Base-by-base conservation (phyloP, 2,113 vertebrate species). In the Leptodactylus fuscus region DNA sequence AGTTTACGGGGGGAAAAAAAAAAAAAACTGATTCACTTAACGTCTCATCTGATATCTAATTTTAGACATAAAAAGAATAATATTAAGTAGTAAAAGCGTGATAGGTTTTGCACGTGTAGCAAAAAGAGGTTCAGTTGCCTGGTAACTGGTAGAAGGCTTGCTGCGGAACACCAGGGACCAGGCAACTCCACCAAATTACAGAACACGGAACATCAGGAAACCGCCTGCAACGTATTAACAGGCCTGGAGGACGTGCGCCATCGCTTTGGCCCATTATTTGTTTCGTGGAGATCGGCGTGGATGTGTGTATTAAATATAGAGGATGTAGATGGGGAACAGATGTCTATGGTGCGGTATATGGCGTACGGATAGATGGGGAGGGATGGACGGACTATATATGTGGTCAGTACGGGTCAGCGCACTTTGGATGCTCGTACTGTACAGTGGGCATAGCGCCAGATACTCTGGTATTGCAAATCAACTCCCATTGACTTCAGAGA, bases 121-220 rank as follows among this genome's bases (percentile, higher is more conserved):
- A 80, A 79, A 74, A 87, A 87, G 55, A 84, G 48, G 79, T 76
- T 29, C 22, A 20, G 91, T 93, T 91, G 87, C 91, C 74, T 87
- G 89, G 91, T 85, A 92, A 91, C 91, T 49, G 32, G 53, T 1
- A 0, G 18, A 87, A 88, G 80, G 53, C 41, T 5, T 8, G 18
- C 70, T 83, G 85, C 3, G 83, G 27, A 78, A 12, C 74, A 48
- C 74, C 41, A 12, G 75, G 74, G 34, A 41, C 60, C 15, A 38
- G 16, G 34, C 60, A 55, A 80, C 44, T 27, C 32, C 60, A 55
- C 36, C 12, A 32, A 85, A 65, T 79, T 70, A 58, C 46, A 20
- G n/a, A 55, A 41, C 16, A 44, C 36, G 29, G 34, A 83, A 85
- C 51, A 65, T 27, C 29, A 65, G 60, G 41, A 81, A 60, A 84